Base-by-base conservation (phyloP, 2,888 invertebrate genomes). In the Eurytoma adleriae region DNA sequence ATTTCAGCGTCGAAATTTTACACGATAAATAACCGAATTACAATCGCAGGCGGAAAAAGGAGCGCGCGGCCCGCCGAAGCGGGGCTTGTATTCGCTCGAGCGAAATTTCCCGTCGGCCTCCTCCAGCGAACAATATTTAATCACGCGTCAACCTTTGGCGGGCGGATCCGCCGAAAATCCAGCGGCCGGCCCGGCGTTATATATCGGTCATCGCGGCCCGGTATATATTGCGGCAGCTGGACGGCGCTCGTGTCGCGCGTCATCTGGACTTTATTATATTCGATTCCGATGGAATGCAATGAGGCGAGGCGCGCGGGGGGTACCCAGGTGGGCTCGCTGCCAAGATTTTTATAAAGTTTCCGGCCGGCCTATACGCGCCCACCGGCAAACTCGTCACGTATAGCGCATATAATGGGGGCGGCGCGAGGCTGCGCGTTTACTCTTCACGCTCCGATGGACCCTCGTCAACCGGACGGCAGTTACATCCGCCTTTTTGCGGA, bases 241-340 rank as follows among this genome's bases (percentile, higher is more conserved):
- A 64, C 18, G 30, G 18, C 66, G 72, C 27, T 27, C 27, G 54
- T n/a, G 18, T 30, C 64, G 40, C 18, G 72, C 77, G 79, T 74
- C 77, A 82, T 77, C 73, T 82, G 77, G 79, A 82, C 73, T 82
- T 82, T 82, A 82, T 82, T 77, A 82, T 40, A 7, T 82, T 82
- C 77, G 77, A 82, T 82, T 67, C 69, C 24, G 54, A 75, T 68
- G 66, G 79, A 67, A 70, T 62, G 62, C 71, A 79, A 81, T 81
- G 81, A 61, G 75, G n/a, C 56, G 62, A 16, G 30, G 12, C 27
- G 24, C 24, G 24, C 24, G 24, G 24, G 54, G 50, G 52, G 54
- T 52, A 14, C n/a, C 13, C 16, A 0, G 40, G 56, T 57, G 59
- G 40, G 75, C 80, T 7, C 0, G 16, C 61, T 73, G 78, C 80